A percentile compares a stretch with the other conserved stretches of the same genome.
Conservation (phyloP, 2,888 invertebrate genomes). For the Himalopsyche kuldschensis region DNA sequence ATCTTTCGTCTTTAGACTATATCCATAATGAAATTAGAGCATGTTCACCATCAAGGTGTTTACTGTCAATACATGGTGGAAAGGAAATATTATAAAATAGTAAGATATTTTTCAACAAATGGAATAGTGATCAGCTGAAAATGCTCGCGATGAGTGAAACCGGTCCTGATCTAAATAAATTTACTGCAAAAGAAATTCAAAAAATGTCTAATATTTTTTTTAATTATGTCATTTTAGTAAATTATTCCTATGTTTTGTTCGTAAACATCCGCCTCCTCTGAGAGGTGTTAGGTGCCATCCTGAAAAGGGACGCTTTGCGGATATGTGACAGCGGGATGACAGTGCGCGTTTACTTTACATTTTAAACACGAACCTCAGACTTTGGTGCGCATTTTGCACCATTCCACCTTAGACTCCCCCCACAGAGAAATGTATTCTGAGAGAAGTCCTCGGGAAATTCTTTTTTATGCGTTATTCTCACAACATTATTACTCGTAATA, state of each 20-base stretch:
- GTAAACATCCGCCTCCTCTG: background rate
- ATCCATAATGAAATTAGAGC: too few species aligned
- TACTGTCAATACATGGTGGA: too few species aligned
- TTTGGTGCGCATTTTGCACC: background rate
- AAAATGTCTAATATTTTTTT: too few species aligned
- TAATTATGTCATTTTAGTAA: background rate
- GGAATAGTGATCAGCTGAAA: too few species aligned
- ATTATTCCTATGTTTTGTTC: background rate
- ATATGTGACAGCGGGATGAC: constrained; percentile 41
- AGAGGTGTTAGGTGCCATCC: background rate
- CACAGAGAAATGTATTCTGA: background rate
- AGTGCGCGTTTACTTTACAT: constrained; percentile 40
- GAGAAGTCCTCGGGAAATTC: background rate
- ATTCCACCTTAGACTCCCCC: background rate
- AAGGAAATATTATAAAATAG: too few species aligned
- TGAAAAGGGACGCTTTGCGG: constrained; percentile 18
- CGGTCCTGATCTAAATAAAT: too few species aligned
- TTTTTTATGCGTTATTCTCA: background rate
- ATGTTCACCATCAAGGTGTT: too few species aligned
- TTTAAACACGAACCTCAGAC: constrained; percentile 38
- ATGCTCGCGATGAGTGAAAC: too few species aligned
- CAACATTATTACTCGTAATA: too few species aligned
- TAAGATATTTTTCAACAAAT: too few species aligned
- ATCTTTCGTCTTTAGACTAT: too few species aligned
- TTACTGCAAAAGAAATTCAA: too few species aligned